A percentile compares a stretch with the other conserved stretches of the same genome.
These are phyloP conservation scores for Xyrichtys novacula DNA, from an alignment of 2,797 vertebrate species.

Conservation along the genomic window DNA sequence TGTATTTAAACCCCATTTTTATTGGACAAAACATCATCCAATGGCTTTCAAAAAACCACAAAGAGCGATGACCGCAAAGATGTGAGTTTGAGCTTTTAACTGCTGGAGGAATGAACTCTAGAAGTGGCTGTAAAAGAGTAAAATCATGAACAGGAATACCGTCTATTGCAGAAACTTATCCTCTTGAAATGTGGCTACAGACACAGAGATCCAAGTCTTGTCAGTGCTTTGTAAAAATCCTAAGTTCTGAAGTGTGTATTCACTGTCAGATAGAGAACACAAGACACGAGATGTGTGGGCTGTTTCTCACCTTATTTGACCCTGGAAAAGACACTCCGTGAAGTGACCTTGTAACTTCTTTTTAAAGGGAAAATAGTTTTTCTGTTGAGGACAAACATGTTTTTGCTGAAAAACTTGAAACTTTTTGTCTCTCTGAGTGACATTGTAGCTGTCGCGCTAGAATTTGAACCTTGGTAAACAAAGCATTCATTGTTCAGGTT, in stretches of 20 bases:
- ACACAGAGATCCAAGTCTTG: too few relatives aligned
- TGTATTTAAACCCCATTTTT: too few relatives aligned
- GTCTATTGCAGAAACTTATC: too few relatives aligned
- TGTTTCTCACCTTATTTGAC: slow-evolving; percentile 29
- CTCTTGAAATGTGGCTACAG: too few relatives aligned
- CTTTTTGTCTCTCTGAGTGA: neutral
- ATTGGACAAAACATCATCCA: too few relatives aligned
- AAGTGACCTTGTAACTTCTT: slow-evolving; percentile 13
- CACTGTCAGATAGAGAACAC: slow-evolving; percentile 3
- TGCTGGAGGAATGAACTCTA: too few relatives aligned
- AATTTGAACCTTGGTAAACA: neutral
- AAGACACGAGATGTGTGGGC: slow-evolving; percentile 15
- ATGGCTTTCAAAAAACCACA: too few relatives aligned
- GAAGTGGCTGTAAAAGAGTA: too few relatives aligned
- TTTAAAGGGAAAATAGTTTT: neutral
- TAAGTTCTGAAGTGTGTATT: slow-evolving; percentile 9
- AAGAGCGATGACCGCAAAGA: too few relatives aligned
- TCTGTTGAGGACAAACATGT: slow-evolving; percentile 5
- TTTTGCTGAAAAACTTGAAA: neutral
- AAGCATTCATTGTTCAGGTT: neutral
- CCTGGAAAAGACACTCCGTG: slow-evolving; percentile 20
- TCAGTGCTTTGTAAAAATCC: too few relatives aligned
- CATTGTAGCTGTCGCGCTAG: neutral
- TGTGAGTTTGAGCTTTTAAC: too few relatives aligned
- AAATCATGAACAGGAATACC: too few relatives aligned